phyloP scores from a whole-genome alignment of 2,888 invertebrate genomes.

The Sisyra nigra region DNA sequence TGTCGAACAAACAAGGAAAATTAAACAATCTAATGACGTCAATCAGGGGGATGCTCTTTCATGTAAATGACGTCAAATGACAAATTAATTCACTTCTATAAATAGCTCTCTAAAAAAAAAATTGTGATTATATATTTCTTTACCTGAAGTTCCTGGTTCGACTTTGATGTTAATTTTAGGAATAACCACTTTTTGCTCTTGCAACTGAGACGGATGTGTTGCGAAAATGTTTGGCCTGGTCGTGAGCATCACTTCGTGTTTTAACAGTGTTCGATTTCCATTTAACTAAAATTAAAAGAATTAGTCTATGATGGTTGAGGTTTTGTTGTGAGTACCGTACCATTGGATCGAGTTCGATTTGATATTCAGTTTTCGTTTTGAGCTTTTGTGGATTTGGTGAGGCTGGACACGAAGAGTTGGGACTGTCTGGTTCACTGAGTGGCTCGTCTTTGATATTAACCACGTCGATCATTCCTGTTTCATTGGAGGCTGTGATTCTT shows the following conservation, averaged over 20 bases:
- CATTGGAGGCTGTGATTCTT: conserved; percentile 13
- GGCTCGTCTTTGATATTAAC: conserved; percentile 61
- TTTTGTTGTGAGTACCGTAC: neutral
- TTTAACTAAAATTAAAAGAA: conserved; percentile 3
- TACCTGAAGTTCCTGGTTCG: conserved; percentile 36
- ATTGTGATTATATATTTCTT: conserved; percentile 8
- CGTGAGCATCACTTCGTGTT: conserved; percentile 25
- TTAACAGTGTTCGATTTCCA: conserved; percentile 29
- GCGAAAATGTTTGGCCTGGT: conserved; percentile 16
- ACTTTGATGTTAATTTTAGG: conserved; percentile 60
- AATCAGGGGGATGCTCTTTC: neutral
- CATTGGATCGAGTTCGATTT: conserved; percentile 7
- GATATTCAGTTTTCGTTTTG: conserved; percentile 13
- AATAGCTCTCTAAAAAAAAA: neutral
- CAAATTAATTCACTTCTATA: neutral
- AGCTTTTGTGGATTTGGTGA: conserved; percentile 32
- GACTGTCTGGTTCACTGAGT: conserved; percentile 53
- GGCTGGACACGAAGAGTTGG: conserved; percentile 53
- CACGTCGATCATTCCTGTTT: conserved; percentile 13
- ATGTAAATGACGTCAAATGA: neutral
- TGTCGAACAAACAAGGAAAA: conserved; percentile 17
- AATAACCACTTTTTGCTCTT: conserved; percentile 28
- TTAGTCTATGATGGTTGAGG: neutral
- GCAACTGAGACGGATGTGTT: conserved; percentile 1
- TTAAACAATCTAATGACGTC: neutral